Evolutionary conservation across 2,113 vertebrate genomes (phyloP).

Genomic region (Coturnix japonica): DNA sequence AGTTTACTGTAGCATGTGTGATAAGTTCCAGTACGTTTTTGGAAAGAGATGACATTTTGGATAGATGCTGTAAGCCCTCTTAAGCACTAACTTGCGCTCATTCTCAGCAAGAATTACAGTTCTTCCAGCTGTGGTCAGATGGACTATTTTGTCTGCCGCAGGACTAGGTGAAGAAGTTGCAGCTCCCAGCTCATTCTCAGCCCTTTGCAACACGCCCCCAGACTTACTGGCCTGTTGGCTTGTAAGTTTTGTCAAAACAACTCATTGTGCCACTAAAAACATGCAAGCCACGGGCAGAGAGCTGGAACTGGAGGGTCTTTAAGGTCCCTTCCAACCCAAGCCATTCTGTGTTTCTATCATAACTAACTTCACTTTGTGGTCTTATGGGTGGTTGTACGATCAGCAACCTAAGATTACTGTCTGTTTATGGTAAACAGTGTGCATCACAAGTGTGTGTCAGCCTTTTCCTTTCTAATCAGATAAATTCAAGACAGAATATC

Average conservation of each 20-base stretch:
- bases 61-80: neutral
- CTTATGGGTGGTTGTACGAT: neutral
- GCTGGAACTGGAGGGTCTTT: neutral
- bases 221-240: neutral
- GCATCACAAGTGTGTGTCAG: neutral
- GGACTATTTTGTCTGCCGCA: neutral
- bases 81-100: neutral
- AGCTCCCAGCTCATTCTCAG: neutral
- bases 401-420: neutral
- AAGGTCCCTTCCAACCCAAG: neutral
- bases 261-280: neutral
- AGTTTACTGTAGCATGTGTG: neutral
- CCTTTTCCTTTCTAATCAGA: neutral
- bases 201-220: neutral
- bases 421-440: neutral
- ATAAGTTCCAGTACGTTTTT: neutral
- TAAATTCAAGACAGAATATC: neutral
- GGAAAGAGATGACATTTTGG: neutral
- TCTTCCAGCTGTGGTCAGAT: fast-evolving
- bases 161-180: neutral
- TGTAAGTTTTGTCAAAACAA: neutral
- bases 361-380: neutral
- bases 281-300: neutral
- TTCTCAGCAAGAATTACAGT: neutral
- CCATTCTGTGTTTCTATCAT: neutral